Base-by-base conservation (phyloP, 2,888 invertebrate genomes). In the Acleris emargana region DNA sequence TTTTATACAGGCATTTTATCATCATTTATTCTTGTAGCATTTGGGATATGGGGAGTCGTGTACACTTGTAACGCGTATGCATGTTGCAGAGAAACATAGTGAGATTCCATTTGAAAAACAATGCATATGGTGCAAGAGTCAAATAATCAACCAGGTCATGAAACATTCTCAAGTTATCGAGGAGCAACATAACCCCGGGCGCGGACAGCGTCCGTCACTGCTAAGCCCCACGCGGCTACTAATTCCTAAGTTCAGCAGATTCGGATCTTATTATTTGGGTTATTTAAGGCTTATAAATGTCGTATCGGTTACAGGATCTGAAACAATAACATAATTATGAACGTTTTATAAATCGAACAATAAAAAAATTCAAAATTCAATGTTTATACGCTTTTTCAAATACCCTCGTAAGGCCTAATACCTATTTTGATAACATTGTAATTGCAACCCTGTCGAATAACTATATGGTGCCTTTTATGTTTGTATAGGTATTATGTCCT, bases 141-240 rank as follows among this genome's bases (percentile, higher is more conserved):
- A 47, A 47, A 47, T 53, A 32, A 53, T 18, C 17, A 58, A 58
- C 68, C 66, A 59, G 70, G 76, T 71, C 77, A 77, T 76, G 74
- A 70, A 67, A 68, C 67, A 66, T 71, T 75, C 81, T 80, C 81
- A 78, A 75, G 25, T 51, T 16, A 45, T 68, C 75, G 80, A 80
- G 77, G 76, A 66, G 69, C 52, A 74, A 71, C 76, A 77, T 77
- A 74, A 74, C 78, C 32, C 38, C 38, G 38, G 38, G 38, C 38
- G 38, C 38, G 38, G 38, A 13, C 38, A 13, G 13, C 38, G 11
- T 18, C 17, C 45, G 13, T 47, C 20, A 17, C 32, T 17, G 18
- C n/a, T 59, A 42, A 22, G 18, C 53, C n/a, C 20, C 38, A 17
- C 17, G 58, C 17, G 25, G 51, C 52, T 32, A 25, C 7, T 22